phyloP scores from a whole-genome alignment of 1,140 invertebrate species.

The Limonius californicus region DNA sequence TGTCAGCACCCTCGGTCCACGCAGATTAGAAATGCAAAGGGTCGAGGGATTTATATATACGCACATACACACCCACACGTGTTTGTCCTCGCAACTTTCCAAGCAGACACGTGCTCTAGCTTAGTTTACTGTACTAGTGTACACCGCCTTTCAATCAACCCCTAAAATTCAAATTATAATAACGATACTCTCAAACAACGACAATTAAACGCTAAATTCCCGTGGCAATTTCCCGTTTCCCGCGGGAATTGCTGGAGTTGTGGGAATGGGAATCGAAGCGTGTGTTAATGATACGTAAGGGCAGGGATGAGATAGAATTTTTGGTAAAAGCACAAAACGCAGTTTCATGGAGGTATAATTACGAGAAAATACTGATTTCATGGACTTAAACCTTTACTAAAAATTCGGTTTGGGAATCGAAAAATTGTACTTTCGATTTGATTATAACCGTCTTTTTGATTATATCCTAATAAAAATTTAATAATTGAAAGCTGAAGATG shows the following conservation, averaged over 20 bases:
- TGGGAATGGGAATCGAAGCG: background rate
- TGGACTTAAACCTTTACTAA: too few species aligned
- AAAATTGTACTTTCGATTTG: too few species aligned
- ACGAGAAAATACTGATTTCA: too few species aligned
- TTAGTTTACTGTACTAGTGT: background rate
- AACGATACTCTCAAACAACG: constrained; percentile 8
- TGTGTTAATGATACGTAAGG: too few species aligned
- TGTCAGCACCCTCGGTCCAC: background rate
- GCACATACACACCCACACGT: background rate
- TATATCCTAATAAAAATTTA: too few species aligned
- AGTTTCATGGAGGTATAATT: too few species aligned
- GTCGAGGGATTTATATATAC: background rate
- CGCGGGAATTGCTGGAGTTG: background rate
- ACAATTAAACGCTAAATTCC: constrained; percentile 1
- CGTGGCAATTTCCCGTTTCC: constrained; percentile 5
- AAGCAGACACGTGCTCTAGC: background rate
- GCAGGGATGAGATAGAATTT: too few species aligned
- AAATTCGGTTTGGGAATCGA: too few species aligned
- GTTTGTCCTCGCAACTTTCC: background rate
- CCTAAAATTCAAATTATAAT: constrained; percentile 1
- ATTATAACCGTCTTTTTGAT: too few species aligned
- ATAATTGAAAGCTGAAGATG: too few species aligned
- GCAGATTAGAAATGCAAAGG: background rate
- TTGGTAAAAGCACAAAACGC: too few species aligned
- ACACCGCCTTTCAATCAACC: constrained; percentile 4